Evolutionary conservation across 2,888 invertebrate genomes (phyloP), one percentile per base, ranked within the genome.

Genomic region (Oscheius myriophilus): DNA sequence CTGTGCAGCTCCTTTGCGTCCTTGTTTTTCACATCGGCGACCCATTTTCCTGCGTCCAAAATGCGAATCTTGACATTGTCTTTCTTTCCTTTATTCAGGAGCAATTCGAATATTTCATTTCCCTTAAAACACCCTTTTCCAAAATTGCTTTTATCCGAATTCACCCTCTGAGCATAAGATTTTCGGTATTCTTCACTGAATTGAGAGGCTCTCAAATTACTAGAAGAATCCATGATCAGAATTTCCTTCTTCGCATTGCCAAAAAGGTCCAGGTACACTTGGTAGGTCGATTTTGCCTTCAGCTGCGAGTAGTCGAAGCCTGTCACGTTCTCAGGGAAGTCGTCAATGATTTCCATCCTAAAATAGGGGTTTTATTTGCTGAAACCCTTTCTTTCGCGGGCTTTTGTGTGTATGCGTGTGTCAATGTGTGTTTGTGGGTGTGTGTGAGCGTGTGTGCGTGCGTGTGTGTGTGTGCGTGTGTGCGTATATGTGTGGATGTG

Each of bases 221-320:
- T 55, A 33, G 55, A 55, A 55, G 55, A 55, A 14, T 26, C 55
- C 55, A 55, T 55, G 26, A 55, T 25, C 11, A 55, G 55, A 26
- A 55, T 33, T 25, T 55, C 55, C 39, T 33, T 18, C n/a, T 26
- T 21, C 18, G 55, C 55, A 55, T 55, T 55, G 23, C 39, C 55
- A 26, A 55, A 55, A 25, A 55, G 55, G 39, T 55, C 55, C 39
- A 18, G 21, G 55, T 33, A 55, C 21, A 55, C 39, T 18, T 26
- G 21, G 26, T 55, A 55, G 55, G 33, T 55, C n/a, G 21, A 25
- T 14, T 33, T 25, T 12, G 26, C 21, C 18, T 55, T 55, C 39
- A 55, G 39, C 55, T 25, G 55, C 21, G 55, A 55, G 39, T 55
- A 55, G 55, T 55, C 55, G 26, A 55, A 55, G 18, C 46, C 46